Evolutionary conservation across 2,888 invertebrate genomes (phyloP).

Genomic region (Pachliopta kotzebuea): DNA sequence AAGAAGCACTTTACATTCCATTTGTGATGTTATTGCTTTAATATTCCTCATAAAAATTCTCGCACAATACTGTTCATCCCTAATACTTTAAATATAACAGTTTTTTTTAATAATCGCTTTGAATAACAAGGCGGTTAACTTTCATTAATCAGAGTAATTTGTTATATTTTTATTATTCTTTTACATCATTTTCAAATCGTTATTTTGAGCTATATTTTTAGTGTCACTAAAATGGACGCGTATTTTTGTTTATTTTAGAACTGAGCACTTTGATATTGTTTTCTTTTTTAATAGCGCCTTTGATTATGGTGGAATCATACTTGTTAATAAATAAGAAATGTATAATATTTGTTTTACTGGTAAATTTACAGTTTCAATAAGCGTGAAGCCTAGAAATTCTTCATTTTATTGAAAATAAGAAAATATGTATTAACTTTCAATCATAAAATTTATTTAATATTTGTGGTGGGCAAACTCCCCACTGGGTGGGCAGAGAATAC

Average conservation of each 20-base stretch:
- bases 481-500: too few species aligned
- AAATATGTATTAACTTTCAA: too few species aligned
- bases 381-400: too few species aligned
- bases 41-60: conserved; percentile 3
- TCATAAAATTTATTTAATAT: too few species aligned
- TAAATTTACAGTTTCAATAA: neutral
- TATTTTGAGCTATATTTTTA: neutral
- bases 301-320: conserved; percentile 18
- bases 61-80: conserved; percentile 26
- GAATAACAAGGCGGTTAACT: neutral
- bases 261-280: conserved; percentile 13
- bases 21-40: conserved; percentile 56
- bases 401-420: too few species aligned
- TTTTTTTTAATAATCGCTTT: neutral
- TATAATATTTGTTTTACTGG: neutral
- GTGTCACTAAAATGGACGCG: conserved; percentile 2
- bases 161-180: neutral
- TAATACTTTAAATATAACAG: conserved; percentile 1
- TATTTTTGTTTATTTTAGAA: conserved; percentile 4
- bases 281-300: conserved; percentile 11
- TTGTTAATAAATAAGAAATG: conserved; percentile 26
- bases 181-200: neutral
- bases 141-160: conserved; percentile 23
- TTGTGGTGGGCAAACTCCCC: too few species aligned
- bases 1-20: conserved; percentile 74